Conservation (phyloP, 2,797 vertebrate species). For the Telmatherina bonti region DNA sequence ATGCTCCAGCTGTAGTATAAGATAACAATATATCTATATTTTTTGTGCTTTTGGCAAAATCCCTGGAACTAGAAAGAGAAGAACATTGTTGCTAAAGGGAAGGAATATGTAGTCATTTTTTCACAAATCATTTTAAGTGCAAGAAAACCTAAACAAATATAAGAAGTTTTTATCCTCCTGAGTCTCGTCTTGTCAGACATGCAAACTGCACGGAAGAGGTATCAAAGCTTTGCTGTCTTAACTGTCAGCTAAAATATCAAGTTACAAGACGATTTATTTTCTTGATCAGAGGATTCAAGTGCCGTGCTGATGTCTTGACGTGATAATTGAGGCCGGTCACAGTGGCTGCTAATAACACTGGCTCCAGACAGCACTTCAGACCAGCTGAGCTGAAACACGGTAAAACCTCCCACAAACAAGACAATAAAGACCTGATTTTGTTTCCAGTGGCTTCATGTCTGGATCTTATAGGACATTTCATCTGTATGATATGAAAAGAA, state of each 20-base stretch:
- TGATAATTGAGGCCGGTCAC: slow-evolving; percentile 55
- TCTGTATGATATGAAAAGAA: background rate
- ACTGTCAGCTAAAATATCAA: slow-evolving; percentile 48
- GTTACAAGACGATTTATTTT: slow-evolving; percentile 65
- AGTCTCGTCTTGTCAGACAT: slow-evolving; percentile 55
- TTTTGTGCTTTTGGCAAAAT: background rate
- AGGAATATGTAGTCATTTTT: background rate
- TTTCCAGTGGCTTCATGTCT: background rate
- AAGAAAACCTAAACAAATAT: slow-evolving; percentile 8
- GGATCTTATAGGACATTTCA: background rate
- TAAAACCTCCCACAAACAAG: slow-evolving; percentile 5
- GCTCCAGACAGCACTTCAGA: slow-evolving; percentile 79
- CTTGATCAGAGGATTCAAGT: slow-evolving; percentile 59
- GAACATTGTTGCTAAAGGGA: background rate
- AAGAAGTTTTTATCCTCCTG: slow-evolving; percentile 26
- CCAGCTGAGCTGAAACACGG: slow-evolving; percentile 65
- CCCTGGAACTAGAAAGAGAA: no score
- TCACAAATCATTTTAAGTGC: slow-evolving; percentile 13
- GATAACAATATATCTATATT: no score
- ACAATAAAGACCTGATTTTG: background rate
- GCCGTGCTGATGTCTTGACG: slow-evolving; percentile 54
- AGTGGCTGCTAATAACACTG: slow-evolving; percentile 43
- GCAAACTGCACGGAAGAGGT: slow-evolving; percentile 24
- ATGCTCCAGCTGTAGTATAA: background rate
- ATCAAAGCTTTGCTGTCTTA: slow-evolving; percentile 8